A percentile compares a stretch with the other conserved stretches of the same genome.
phyloP scores from a whole-genome alignment of 2,113 vertebrate genomes.

The Pelecanoides urinatrix region DNA sequence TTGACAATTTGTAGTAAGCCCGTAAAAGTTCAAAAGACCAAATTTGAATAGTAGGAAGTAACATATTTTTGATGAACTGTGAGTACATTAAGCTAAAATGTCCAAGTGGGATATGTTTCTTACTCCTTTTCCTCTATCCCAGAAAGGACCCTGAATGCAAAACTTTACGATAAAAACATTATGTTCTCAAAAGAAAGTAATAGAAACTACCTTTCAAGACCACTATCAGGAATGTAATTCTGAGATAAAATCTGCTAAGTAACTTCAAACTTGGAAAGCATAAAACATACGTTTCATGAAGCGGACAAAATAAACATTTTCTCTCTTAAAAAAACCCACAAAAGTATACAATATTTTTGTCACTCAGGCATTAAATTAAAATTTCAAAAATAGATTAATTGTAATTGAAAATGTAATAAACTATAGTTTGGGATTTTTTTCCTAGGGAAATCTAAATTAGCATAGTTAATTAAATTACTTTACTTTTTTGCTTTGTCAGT shows the following conservation, averaged over 20 bases:
- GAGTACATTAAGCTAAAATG: background rate
- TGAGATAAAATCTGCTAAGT: background rate
- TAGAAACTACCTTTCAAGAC: background rate
- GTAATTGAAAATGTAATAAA: constrained; percentile 72
- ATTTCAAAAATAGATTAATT: constrained; percentile 74
- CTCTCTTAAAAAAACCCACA: background rate
- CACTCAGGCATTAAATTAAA: constrained; percentile 73
- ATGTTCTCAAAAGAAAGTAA: background rate
- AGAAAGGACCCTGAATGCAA: background rate
- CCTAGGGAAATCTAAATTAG: constrained; percentile 66
- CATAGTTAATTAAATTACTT: constrained; percentile 72
- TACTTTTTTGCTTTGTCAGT: constrained; percentile 76
- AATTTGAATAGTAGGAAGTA: background rate
- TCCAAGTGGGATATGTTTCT: background rate
- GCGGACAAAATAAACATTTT: background rate
- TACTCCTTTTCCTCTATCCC: background rate
- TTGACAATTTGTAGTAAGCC: background rate
- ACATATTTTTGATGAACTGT: background rate
- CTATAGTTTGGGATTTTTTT: constrained; percentile 59
- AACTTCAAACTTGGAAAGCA: background rate
- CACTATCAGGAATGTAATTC: background rate
- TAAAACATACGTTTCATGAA: background rate
- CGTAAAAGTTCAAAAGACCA: background rate
- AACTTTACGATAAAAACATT: background rate
- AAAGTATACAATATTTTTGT: background rate